Conservation (phyloP, 1,140 invertebrate genomes). For the Lineus longissimus region DNA sequence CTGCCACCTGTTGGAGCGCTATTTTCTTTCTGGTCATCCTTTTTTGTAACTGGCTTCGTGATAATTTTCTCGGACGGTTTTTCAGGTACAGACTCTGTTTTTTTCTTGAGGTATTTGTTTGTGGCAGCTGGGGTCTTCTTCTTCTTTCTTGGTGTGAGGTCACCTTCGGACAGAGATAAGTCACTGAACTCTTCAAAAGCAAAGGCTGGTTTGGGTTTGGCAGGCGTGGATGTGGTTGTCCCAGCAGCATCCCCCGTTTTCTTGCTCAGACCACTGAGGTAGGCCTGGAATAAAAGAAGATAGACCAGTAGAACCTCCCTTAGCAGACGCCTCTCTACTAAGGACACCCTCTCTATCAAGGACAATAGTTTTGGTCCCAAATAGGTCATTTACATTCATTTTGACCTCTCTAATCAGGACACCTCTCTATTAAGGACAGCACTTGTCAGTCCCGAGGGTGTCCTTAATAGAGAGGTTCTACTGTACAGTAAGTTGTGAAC, state of each 20-base stretch:
- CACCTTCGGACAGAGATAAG: constrained; percentile 33
- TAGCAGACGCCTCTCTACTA: too few relatives aligned
- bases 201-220: constrained; percentile 24
- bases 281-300: constrained; percentile 27
- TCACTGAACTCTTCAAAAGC: constrained; percentile 36
- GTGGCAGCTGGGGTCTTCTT: constrained; percentile 21
- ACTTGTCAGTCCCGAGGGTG: too few relatives aligned
- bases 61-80: constrained; percentile 11
- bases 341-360: too few relatives aligned
- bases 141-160: neutral
- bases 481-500: neutral
- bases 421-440: too few relatives aligned
- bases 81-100: constrained; percentile 9
- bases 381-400: too few relatives aligned
- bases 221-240: constrained; percentile 5
- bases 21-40: neutral
- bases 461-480: too few relatives aligned
- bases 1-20: neutral
- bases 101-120: constrained; percentile 37
- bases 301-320: too few relatives aligned
- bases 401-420: too few relatives aligned
- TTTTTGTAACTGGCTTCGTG: constrained; percentile 16
- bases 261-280: constrained; percentile 33
- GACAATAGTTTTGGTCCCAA: too few relatives aligned
- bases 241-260: constrained; percentile 18